These are phyloP conservation scores for Montipora sp. DNA, from an alignment of 64 coral and sea anemone genomes.

Conservation along the genomic window DNA sequence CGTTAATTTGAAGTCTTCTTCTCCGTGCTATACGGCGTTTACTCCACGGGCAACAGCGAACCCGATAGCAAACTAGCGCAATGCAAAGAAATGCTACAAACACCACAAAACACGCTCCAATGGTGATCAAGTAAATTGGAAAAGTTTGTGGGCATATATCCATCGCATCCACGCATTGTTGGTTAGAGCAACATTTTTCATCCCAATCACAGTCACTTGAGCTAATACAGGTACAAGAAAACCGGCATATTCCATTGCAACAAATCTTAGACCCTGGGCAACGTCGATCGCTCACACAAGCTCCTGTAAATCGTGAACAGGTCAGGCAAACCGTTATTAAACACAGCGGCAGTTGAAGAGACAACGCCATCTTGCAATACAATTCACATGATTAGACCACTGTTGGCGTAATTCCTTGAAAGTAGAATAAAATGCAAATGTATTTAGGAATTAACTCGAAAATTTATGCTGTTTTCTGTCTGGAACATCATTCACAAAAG, in stretches of 20 bases:
- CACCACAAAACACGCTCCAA: neutral
- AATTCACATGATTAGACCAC: neutral
- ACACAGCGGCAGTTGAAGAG: neutral
- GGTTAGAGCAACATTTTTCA: constrained; percentile 38
- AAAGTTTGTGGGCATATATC: constrained; percentile 2
- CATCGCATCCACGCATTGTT: neutral
- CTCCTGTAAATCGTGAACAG: neutral
- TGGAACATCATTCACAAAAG: neutral
- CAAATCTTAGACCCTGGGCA: constrained; percentile 17
- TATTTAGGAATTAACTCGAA: neutral
- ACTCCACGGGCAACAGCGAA: constrained; percentile 29
- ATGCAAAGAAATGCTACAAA: constrained; percentile 28
- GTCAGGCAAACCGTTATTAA: neutral
- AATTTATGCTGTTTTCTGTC: neutral
- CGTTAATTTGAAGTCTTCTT: constrained; percentile 1
- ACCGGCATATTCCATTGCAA: constrained; percentile 36
- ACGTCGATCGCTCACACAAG: neutral
- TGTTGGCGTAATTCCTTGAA: neutral
- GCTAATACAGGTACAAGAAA: constrained; percentile 21
- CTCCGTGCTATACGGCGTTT: constrained; percentile 33
- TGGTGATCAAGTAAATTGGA: neutral
- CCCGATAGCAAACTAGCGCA: neutral
- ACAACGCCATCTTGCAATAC: neutral
- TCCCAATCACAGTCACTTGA: constrained; percentile 46
- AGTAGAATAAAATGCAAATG: neutral